phyloP scores from a whole-genome alignment of 2,113 vertebrate species.

The Dromiciops gliroides region DNA sequence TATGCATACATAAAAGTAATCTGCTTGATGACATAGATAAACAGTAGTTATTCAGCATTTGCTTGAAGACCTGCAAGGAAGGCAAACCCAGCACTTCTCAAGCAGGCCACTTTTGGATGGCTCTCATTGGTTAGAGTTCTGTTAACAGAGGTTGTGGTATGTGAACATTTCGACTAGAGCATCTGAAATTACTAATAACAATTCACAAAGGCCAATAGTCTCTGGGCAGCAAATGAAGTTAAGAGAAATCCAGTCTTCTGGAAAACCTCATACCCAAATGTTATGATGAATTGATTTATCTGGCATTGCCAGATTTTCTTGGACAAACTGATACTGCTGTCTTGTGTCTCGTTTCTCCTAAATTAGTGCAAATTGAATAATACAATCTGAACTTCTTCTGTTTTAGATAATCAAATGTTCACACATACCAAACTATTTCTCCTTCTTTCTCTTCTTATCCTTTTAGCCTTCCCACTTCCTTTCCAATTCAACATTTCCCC shows the following conservation, averaged over 20 bases:
- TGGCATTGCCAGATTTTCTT: neutral
- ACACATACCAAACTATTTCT: neutral
- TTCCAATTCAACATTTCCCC: neutral
- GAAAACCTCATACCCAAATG: neutral
- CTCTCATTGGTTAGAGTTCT: neutral
- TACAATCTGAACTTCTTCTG: neutral
- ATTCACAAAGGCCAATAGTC: neutral
- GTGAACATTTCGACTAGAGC: neutral
- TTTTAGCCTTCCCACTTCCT: neutral
- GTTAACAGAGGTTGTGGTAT: neutral
- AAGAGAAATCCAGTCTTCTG: neutral
- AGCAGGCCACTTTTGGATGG: neutral
- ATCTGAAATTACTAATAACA: neutral
- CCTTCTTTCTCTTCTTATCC: neutral
- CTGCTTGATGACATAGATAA: neutral
- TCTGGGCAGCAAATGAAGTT: neutral
- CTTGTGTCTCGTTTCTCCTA: neutral
- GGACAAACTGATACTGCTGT: neutral
- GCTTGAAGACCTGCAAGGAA: neutral
- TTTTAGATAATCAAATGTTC: neutral
- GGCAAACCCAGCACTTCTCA: neutral
- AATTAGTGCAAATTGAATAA: neutral
- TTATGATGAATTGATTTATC: neutral
- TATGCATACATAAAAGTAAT: neutral
- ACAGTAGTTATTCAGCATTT: neutral